These are phyloP conservation scores for Dasyurus viverrinus DNA, from an alignment of 2,113 vertebrate species.

Conservation along the genomic window DNA sequence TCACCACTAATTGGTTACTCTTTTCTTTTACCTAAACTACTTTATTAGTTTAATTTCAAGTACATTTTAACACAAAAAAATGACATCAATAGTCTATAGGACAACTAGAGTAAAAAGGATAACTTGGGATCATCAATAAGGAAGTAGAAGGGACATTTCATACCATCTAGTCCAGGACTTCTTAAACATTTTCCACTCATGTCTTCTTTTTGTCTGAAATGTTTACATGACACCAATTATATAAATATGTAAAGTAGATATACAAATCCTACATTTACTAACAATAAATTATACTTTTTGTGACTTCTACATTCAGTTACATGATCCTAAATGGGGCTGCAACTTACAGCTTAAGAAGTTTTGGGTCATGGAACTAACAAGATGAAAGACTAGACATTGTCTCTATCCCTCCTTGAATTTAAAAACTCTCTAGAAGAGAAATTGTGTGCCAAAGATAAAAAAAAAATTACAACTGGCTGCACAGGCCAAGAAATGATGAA, in stretches of 20 bases:
- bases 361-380: neutral
- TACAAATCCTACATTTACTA: too few species aligned
- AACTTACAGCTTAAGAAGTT: too few species aligned
- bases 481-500: neutral
- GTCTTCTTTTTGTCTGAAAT: too few species aligned
- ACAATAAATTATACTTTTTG: too few species aligned
- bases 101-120: neutral
- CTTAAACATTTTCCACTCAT: too few species aligned
- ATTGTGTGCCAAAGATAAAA: neutral
- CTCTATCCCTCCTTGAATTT: neutral
- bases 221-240: too few species aligned
- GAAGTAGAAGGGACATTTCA: neutral
- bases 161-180: neutral
- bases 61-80: conserved; percentile 40
- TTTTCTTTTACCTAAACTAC: neutral
- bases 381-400: neutral
- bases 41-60: neutral
- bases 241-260: too few species aligned
- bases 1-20: neutral
- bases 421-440: neutral
- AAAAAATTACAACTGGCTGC: neutral
- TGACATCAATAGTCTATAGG: conserved; percentile 22
- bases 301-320: too few species aligned
- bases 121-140: neutral
- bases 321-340: too few species aligned